Evolutionary conservation across 2,797 vertebrate species (phyloP).

Genomic region (Danio jaintianensis): DNA sequence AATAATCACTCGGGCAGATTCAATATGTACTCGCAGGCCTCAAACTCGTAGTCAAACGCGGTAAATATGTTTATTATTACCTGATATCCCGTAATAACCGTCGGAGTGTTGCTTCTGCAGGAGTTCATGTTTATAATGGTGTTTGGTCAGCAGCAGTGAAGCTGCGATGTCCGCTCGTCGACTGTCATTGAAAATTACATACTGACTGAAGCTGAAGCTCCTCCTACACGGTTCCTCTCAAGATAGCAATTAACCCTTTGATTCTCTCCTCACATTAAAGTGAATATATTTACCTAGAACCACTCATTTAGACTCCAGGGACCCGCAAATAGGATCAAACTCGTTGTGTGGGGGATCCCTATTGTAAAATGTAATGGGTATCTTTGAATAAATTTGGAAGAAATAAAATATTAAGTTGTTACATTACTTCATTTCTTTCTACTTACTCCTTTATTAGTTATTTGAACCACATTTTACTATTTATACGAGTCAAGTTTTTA

Average conservation of each 20-base stretch:
- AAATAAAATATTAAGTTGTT: too few species aligned
- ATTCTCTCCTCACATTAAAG: not conserved
- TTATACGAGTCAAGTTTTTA: too few species aligned
- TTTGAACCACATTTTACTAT: too few species aligned
- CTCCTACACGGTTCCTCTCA: not conserved
- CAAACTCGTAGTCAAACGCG: too few species aligned
- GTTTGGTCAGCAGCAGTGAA: not conserved
- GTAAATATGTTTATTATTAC: conserved; percentile 36
- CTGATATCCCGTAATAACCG: conserved; percentile 34
- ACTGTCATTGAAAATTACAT: not conserved
- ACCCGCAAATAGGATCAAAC: too few species aligned
- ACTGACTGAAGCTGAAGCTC: not conserved
- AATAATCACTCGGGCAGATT: conserved; percentile 6
- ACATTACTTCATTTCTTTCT: too few species aligned
- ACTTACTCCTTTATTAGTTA: too few species aligned
- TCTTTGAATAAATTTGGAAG: too few species aligned
- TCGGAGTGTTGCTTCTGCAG: not conserved
- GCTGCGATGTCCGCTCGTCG: not conserved
- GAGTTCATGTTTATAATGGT: conserved; percentile 30
- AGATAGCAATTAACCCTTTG: not conserved
- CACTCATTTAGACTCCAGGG: too few species aligned
- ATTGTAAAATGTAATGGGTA: too few species aligned
- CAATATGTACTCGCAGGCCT: not conserved
- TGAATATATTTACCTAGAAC: too few species aligned
- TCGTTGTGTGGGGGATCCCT: too few species aligned